Conservation (phyloP, 2,113 vertebrate genomes). For the Penelope pileata region DNA sequence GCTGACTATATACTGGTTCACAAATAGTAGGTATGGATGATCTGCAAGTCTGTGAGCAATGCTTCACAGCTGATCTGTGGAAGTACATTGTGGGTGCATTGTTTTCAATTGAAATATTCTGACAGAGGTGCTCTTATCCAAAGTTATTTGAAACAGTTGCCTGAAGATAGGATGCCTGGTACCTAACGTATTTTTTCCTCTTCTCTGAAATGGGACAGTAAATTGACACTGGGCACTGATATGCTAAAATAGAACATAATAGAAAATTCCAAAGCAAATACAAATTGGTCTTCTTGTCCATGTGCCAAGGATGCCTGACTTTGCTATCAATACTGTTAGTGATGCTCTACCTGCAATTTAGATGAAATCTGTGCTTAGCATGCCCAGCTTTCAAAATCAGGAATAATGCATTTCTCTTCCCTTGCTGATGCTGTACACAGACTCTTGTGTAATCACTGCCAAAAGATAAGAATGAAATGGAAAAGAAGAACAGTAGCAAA, state of each 20-base stretch:
- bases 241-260: not conserved
- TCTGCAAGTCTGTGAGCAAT: not conserved
- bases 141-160: not conserved
- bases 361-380: not conserved
- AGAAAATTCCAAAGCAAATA: constrained; percentile 3
- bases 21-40: not conserved
- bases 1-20: not conserved
- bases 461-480: constrained; percentile 11
- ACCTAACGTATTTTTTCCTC: not conserved
- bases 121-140: not conserved
- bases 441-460: not conserved
- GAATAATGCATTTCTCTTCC: not conserved
- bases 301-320: not conserved
- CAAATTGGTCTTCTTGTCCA: not conserved
- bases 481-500: not conserved
- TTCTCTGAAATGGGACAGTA: not conserved
- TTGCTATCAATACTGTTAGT: not conserved
- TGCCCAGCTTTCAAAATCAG: constrained; percentile 16
- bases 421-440: not conserved
- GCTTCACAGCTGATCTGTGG: not conserved
- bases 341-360: not conserved
- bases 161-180: not conserved
- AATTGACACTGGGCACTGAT: not conserved
- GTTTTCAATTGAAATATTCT: not conserved
- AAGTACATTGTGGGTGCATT: not conserved